Conservation (phyloP, 2,888 invertebrate species). For the Polylopha cassiicola region DNA sequence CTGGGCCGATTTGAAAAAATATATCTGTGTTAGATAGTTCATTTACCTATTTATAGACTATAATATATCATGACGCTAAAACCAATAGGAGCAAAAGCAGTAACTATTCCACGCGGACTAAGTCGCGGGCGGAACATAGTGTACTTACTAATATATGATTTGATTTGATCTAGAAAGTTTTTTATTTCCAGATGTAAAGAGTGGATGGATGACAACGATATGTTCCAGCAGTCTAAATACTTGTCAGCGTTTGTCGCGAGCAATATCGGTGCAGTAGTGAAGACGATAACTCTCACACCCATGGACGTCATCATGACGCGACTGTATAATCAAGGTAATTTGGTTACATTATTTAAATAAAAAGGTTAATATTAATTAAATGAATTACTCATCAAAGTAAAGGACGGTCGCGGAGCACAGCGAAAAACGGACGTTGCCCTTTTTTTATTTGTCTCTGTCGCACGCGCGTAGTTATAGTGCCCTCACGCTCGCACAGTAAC, state of each 20-base stretch:
- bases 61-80: too few relatives aligned
- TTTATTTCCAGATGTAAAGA: conserved; percentile 59
- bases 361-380: background rate
- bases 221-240: conserved; percentile 78
- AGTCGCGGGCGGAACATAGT: background rate
- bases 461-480: too few relatives aligned
- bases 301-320: conserved; percentile 93
- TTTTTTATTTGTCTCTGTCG: too few relatives aligned
- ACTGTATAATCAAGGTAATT: conserved; percentile 89
- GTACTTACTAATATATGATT: background rate
- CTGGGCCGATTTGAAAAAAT: too few relatives aligned
- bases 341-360: conserved; percentile 1
- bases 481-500: too few relatives aligned
- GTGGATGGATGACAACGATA: conserved; percentile 62
- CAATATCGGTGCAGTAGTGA: conserved; percentile 85
- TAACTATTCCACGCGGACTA: too few relatives aligned
- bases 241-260: conserved; percentile 85
- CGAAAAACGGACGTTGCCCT: too few relatives aligned
- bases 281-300: conserved; percentile 88
- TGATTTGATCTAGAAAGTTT: background rate
- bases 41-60: too few relatives aligned
- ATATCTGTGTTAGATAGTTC: too few relatives aligned
- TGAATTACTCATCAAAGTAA: too few relatives aligned
- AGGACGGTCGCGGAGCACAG: too few relatives aligned
- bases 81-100: too few relatives aligned